phyloP scores from a whole-genome alignment of 64 coral and sea anemone species.

The Orbicella faveolata region DNA sequence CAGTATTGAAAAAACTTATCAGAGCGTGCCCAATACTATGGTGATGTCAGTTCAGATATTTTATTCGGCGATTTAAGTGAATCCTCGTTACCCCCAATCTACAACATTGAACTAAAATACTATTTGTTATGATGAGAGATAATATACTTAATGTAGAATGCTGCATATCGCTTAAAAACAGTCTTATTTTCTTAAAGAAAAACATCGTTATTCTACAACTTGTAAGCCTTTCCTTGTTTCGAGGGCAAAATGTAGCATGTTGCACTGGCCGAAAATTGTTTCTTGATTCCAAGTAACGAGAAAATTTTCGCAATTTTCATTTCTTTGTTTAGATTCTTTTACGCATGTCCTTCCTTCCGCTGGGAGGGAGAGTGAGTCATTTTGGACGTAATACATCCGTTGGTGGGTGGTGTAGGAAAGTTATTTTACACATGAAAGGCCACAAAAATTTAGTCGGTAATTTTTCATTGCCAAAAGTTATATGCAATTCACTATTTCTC shows the following conservation, averaged over 20 bases:
- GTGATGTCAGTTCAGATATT: background rate
- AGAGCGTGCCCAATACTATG: constrained; percentile 10
- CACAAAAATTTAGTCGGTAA: background rate
- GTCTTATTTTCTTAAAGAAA: background rate
- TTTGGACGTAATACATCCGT: background rate
- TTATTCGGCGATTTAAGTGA: constrained; percentile 5
- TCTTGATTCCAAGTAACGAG: background rate
- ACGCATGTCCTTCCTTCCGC: background rate
- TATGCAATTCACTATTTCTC: background rate
- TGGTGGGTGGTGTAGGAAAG: background rate
- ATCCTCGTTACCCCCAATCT: background rate
- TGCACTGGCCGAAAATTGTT: background rate
- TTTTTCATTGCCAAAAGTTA: background rate
- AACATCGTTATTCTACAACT: background rate
- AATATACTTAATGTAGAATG: background rate
- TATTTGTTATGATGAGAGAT: background rate
- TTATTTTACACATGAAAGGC: background rate
- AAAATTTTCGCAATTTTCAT: background rate
- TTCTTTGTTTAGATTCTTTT: background rate
- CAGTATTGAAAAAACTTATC: constrained; percentile 25
- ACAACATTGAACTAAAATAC: background rate
- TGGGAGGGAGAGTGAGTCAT: background rate
- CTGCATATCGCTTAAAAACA: background rate
- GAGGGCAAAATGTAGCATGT: background rate
- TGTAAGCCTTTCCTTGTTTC: no score